These are phyloP conservation scores for Macrochelys suwanniensis DNA, from an alignment of 2,797 vertebrate genomes.

Conservation along the genomic window DNA sequence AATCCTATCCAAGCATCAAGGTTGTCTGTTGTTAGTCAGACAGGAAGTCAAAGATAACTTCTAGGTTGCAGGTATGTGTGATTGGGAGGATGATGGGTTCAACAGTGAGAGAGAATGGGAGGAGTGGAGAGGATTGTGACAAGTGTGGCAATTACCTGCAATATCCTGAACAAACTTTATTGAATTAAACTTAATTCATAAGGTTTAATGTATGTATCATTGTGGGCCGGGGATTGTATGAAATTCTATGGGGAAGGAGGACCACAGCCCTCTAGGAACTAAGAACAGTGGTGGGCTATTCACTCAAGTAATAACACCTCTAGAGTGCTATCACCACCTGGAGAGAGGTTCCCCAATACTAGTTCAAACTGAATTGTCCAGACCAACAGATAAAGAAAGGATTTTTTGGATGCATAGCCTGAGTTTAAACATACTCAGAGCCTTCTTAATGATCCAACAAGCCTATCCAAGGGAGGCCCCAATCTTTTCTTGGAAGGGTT, in stretches of 20 bases:
- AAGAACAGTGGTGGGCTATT: not conserved
- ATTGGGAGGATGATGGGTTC: not conserved
- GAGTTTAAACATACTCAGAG: not conserved
- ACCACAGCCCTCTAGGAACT: not conserved
- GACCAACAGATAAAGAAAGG: not conserved
- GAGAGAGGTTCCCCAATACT: not conserved
- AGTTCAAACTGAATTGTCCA: not conserved
- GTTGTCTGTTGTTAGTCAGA: not conserved
- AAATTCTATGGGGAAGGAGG: not conserved
- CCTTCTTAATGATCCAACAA: not conserved
- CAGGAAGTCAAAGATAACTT: not conserved
- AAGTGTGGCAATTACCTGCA: not conserved
- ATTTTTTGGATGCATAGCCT: not conserved
- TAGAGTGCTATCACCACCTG: not conserved
- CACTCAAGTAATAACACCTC: not conserved
- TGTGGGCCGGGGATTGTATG: not conserved
- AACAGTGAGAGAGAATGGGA: not conserved
- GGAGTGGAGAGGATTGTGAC: not conserved
- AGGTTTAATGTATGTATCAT: not conserved
- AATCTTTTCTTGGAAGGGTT: not conserved
- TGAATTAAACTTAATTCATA: not conserved
- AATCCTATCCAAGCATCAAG: not conserved
- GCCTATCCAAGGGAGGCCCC: not conserved
- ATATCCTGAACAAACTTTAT: not conserved
- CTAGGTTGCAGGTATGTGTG: not conserved